Evolutionary conservation across 2,888 invertebrate species (phyloP), one percentile per base, ranked within the genome.

Genomic region (Amblyjoppa proteus): DNA sequence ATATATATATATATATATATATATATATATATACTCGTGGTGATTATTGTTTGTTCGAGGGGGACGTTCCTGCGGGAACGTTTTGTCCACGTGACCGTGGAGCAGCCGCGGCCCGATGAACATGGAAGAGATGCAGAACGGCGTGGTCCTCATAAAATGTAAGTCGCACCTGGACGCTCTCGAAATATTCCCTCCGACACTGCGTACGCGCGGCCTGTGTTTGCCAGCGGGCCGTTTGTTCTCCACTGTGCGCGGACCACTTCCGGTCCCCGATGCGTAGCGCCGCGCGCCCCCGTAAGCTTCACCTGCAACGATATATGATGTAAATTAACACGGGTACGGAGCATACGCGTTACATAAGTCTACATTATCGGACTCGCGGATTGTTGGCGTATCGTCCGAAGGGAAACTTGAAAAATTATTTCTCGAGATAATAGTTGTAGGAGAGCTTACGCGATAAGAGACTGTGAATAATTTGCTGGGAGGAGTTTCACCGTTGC

Each of bases 71-170:
- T 31, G 61, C 31, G 61, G 61, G 61, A 64, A 64, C 61, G 61
- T 64, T 31, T 6, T 31, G 3, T 16, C 61, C 61, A 64, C 61
- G 61, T n/a, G 31, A 64, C 28, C 34, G 61, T 64, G 61, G 61
- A 64, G 31, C 31, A 61, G 34, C 45, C 0, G 11, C 34, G 20
- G 38, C 5, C 11, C 25, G 31, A 84, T 76, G 95, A 95, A 95
- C 94, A 96, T 96, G 96, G 96, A 96, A 94, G 96, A 96, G 93
- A 95, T 95, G 94, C 96, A 96, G 94, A 96, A 96, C 95, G 96
- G 96, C 91, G 96, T 96, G 93, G 96, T 96, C 91, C 96, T 96
- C 94, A 96, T 96, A 93, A 96, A 96, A 95, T 96, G 96, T 96
- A 95, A 96, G 96, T 96, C 85, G 79, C n/a, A 53, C 41, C n/a